These are phyloP conservation scores for Chrosomus eos DNA, from an alignment of 2,797 vertebrate genomes.

Conservation along the genomic window DNA sequence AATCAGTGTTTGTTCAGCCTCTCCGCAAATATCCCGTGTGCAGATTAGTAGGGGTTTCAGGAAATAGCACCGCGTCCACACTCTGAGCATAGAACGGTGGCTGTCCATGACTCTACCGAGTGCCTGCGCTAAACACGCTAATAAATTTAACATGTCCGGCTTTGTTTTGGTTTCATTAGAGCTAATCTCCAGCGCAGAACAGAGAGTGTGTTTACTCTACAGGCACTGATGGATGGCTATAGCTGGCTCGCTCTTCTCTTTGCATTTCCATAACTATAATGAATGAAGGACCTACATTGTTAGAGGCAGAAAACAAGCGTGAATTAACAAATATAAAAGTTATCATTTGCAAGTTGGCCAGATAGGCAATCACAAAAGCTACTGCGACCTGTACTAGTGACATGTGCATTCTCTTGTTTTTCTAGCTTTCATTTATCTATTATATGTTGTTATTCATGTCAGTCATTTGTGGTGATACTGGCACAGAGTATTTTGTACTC, in stretches of 20 bases:
- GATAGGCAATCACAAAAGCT: constrained; percentile 8
- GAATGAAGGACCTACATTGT: constrained; percentile 47
- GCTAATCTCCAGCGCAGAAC: constrained; percentile 81
- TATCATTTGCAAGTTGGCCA: constrained; percentile 4
- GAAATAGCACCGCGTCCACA: constrained; percentile 79
- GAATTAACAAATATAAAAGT: constrained; percentile 7
- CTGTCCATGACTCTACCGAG: constrained; percentile 63
- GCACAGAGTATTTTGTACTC: neutral
- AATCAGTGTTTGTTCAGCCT: constrained; percentile 89
- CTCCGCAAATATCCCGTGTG: constrained; percentile 84
- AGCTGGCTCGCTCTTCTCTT: constrained; percentile 66
- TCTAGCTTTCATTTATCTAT: constrained; percentile 21
- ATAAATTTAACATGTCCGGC: constrained; percentile 87
- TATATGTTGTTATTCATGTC: constrained; percentile 26
- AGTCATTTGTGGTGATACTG: constrained; percentile 9
- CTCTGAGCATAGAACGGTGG: constrained; percentile 79
- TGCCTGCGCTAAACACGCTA: constrained; percentile 79
- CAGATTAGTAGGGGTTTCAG: constrained; percentile 76
- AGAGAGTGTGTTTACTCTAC: constrained; percentile 80
- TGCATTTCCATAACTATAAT: constrained; percentile 74
- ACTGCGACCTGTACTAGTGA: constrained; percentile 6
- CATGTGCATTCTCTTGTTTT: neutral
- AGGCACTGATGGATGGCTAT: constrained; percentile 80
- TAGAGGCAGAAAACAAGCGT: constrained; percentile 13
- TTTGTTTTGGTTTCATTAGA: constrained; percentile 88